Evolutionary conservation across 2,888 invertebrate species (phyloP).

Genomic region (Pinctada fucata): DNA sequence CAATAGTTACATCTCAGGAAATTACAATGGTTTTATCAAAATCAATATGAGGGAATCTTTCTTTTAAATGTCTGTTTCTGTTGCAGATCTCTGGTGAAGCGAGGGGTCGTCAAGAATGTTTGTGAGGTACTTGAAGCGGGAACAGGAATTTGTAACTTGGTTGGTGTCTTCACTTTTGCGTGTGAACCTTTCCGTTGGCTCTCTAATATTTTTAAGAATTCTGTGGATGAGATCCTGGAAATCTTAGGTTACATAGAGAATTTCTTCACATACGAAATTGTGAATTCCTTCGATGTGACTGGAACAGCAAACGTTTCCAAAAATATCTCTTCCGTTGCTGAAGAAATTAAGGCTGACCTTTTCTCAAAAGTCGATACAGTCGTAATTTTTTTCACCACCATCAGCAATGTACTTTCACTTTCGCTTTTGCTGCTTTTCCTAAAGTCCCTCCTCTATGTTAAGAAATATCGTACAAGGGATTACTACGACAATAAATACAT

Average conservation of each 20-base stretch:
- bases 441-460: constrained; percentile 50
- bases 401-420: constrained; percentile 43
- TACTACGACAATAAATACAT: constrained; percentile 69
- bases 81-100: too few relatives aligned
- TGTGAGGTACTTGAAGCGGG: too few relatives aligned
- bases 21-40: too few relatives aligned
- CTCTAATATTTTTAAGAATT: too few relatives aligned
- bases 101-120: too few relatives aligned
- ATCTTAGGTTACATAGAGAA: not conserved
- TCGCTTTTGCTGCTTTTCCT: constrained; percentile 49
- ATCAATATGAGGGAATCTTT: too few relatives aligned
- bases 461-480: constrained; percentile 62
- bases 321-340: constrained; percentile 37
- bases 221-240: not conserved
- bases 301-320: constrained; percentile 40
- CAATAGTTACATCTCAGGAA: too few relatives aligned
- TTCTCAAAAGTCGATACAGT: constrained; percentile 31
- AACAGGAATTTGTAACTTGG: too few relatives aligned
- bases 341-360: constrained; percentile 50
- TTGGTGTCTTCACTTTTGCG: too few relatives aligned
- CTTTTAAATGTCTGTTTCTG: too few relatives aligned
- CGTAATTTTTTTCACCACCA: constrained; percentile 20
- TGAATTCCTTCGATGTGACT: constrained; percentile 14
- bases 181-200: too few relatives aligned
- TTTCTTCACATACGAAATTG: not conserved